Evolutionary conservation across 2,113 vertebrate species (phyloP), one percentile per base, ranked within the genome.

Genomic region (Platysteira castanea): DNA sequence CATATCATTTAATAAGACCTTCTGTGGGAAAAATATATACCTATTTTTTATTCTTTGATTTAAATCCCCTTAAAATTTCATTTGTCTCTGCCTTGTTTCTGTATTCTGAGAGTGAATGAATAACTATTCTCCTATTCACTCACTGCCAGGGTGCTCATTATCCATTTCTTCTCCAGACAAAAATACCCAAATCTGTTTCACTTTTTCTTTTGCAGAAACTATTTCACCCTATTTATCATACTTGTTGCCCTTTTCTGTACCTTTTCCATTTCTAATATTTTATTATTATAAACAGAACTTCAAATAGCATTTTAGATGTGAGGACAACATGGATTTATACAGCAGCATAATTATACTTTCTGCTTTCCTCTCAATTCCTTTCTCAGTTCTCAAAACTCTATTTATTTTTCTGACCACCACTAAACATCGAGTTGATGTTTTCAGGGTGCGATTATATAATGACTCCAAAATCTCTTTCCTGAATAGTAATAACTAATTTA

Each of bases 191-290:
- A 90, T 77, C 31, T 63, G 5, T 81, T 96, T 70, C 71, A 80
- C 7, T 88, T 93, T 86, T 90, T 95, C 59, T 63, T 63, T 86
- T 73, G 54, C 2, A 0, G 71, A 95, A 92, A 42, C 3, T 4
- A 59, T 93, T 93, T 96, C 59, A 77, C 52, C 37, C 24, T 84
- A 54, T 95, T 94, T 96, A 69, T 95, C 76, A 77, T 77, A 77
- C 47, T 81, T 78, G 56, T 89, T 95, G 90, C 64, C 86, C 94
- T 93, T 95, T 94, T 90, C 92, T 63, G 30, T 85, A 88, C 75
- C 46, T 95, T 93, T 93, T 86, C 59, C 35, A 81, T 86, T 59
- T 77, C 71, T 95, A 93, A 84, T 93, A 81, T 79, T 96, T 90
- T 92, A 86, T 86, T 94, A 54, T 74, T 93, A 93, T 86, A 93